Conservation (phyloP, 2,797 vertebrate genomes). For the Pipistrellus pipistrellus region DNA sequence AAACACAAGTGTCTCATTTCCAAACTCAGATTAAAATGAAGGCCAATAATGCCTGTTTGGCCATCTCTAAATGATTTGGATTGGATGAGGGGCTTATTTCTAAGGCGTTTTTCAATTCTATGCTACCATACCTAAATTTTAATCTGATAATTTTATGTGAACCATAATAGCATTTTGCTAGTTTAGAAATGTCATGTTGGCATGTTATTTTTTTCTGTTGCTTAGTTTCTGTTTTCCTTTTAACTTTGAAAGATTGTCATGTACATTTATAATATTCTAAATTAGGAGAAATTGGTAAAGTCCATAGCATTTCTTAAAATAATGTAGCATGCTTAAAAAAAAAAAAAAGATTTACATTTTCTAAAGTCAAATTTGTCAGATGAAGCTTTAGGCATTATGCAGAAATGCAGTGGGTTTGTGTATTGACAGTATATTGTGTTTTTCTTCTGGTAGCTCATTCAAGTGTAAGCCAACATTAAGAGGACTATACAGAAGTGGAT, state of each 20-base stretch:
- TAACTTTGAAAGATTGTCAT: background rate
- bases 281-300: constrained; percentile 1
- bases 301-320: constrained; percentile 19
- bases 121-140: background rate
- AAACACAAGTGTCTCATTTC: background rate
- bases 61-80: background rate
- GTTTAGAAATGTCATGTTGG: background rate
- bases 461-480: background rate
- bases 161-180: background rate
- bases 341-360: background rate
- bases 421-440: background rate
- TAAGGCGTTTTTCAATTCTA: background rate
- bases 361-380: constrained; percentile 15
- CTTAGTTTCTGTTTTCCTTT: constrained; percentile 9
- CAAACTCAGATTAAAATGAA: constrained; percentile 11
- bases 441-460: constrained; percentile 20
- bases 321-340: background rate
- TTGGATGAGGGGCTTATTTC: background rate
- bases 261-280: background rate
- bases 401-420: constrained; percentile 15
- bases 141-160: background rate
- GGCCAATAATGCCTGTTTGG: background rate
- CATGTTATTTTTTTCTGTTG: background rate
- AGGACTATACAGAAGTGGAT: background rate
- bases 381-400: constrained; percentile 31